These are phyloP conservation scores for Theropithecus gelada DNA, from an alignment of 2,113 vertebrate species.

Conservation along the genomic window DNA sequence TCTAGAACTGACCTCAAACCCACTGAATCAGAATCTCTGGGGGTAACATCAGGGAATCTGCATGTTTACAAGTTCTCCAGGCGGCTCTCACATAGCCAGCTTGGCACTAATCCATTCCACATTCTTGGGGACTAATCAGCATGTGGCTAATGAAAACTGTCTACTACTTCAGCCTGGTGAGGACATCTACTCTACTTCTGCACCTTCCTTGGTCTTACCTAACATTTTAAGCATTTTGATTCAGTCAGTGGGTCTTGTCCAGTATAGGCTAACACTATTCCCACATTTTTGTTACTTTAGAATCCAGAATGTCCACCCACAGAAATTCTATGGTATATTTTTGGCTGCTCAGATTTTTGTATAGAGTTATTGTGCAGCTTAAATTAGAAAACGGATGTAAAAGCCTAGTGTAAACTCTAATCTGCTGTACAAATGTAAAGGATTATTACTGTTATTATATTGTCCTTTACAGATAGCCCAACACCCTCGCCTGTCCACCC, in stretches of 20 bases:
- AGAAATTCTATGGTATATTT: conserved; percentile 54
- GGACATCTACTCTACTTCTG: background rate
- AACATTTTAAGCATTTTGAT: background rate
- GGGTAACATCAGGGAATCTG: background rate
- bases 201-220: background rate
- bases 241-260: background rate
- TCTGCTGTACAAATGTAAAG: conserved; percentile 28
- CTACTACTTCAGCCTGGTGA: background rate
- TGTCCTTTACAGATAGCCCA: conserved; percentile 30
- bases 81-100: background rate
- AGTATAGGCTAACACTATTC: background rate
- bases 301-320: conserved; percentile 49
- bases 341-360: conserved; percentile 57
- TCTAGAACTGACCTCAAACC: background rate
- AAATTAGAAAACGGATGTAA: conserved; percentile 59
- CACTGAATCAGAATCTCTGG: background rate
- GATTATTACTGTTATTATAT: conserved; percentile 68
- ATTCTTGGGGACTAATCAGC: background rate
- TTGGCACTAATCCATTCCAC: background rate
- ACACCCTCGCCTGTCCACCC: conserved; percentile 36
- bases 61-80: background rate
- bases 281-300: conserved; percentile 42
- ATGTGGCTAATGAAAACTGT: background rate
- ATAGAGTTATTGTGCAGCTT: conserved; percentile 44
- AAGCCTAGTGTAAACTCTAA: conserved; percentile 58